phyloP scores from a whole-genome alignment of 2,888 invertebrate species.

The Nephrotoma guestfalica region DNA sequence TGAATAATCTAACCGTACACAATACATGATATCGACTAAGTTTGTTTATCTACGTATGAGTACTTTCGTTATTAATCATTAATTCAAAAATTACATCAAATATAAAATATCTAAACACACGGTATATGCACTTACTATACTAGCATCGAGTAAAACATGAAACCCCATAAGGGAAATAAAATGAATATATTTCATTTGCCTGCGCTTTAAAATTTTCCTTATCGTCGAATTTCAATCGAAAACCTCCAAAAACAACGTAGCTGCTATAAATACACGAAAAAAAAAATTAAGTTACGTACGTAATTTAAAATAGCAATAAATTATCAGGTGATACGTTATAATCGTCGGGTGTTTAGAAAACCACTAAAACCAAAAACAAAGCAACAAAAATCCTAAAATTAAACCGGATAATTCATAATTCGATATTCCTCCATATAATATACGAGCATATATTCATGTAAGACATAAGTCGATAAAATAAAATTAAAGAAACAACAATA shows the following conservation, averaged over 20 bases:
- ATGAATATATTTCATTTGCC: neutral
- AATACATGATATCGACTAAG: too few species aligned
- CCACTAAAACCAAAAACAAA: neutral
- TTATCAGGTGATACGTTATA: neutral
- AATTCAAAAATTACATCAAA: too few species aligned
- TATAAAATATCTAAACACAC: too few species aligned
- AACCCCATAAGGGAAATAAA: neutral
- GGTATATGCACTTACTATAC: too few species aligned
- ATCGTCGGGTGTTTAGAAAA: neutral
- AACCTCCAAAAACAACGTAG: neutral
- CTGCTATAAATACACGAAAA: neutral
- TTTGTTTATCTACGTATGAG: too few species aligned
- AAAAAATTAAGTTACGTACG: neutral
- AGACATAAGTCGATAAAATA: neutral
- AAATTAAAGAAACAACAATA: neutral
- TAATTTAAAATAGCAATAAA: neutral
- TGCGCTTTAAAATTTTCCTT: neutral
- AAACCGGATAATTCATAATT: neutral
- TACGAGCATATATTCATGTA: neutral
- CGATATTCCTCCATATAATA: neutral
- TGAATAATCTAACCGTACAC: too few species aligned
- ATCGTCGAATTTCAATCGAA: neutral
- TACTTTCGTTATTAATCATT: too few species aligned
- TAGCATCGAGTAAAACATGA: neutral
- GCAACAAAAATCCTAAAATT: neutral